Percentiles rank a stretch among this genome's conserved stretches.
phyloP scores from a whole-genome alignment of 2,888 invertebrate species.

The Drosophila melanocephala region DNA sequence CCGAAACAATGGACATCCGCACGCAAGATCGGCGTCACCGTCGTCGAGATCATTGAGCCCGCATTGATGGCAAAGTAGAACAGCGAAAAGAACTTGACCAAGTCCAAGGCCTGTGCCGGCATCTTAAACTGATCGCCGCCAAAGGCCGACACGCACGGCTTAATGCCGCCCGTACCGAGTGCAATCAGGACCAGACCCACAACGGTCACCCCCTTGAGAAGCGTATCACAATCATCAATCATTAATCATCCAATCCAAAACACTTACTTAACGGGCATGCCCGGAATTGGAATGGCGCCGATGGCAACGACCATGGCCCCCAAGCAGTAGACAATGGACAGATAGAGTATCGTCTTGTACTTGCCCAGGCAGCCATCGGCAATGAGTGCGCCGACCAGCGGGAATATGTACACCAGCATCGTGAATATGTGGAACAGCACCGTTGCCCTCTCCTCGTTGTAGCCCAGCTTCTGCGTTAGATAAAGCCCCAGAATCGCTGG shows the following conservation, averaged over 20 bases:
- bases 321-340: slow-evolving; percentile 93
- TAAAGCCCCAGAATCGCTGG: slow-evolving; percentile 97
- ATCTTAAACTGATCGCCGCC: slow-evolving; percentile 97
- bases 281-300: slow-evolving; percentile 88
- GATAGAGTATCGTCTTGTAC: slow-evolving; percentile 92
- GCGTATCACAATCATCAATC: neutral
- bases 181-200: slow-evolving; percentile 91
- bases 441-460: slow-evolving; percentile 91
- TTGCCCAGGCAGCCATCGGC: slow-evolving; percentile 97
- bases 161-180: slow-evolving; percentile 97
- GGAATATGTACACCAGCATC: slow-evolving; percentile 90
- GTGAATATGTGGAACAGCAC: slow-evolving; percentile 95
- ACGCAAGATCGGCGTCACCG: slow-evolving; percentile 94
- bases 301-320: slow-evolving; percentile 93
- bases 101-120: slow-evolving; percentile 91
- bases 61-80: slow-evolving; percentile 98
- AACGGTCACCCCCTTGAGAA: slow-evolving; percentile 87
- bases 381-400: slow-evolving; percentile 94
- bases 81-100: slow-evolving; percentile 95
- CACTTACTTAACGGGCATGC: slow-evolving; percentile 87
- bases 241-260: neutral
- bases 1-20: slow-evolving; percentile 92
- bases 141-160: slow-evolving; percentile 97
- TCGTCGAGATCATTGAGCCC: slow-evolving; percentile 95
- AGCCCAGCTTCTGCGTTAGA: slow-evolving; percentile 91